These are phyloP conservation scores for Syritta pipiens DNA, from an alignment of 2,888 invertebrate genomes.

Conservation along the genomic window DNA sequence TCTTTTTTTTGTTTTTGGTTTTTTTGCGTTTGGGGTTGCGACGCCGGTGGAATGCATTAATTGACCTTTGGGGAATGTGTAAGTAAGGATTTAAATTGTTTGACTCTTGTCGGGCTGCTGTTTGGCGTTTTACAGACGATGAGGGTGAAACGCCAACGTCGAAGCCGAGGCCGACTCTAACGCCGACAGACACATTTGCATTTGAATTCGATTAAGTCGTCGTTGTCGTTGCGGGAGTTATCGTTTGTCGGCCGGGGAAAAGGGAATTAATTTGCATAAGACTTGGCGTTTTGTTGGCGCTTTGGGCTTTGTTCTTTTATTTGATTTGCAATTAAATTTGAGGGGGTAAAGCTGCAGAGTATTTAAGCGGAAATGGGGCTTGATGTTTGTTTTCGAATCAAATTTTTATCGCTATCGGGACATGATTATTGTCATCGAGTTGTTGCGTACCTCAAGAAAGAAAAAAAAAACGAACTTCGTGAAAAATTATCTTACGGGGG, in stretches of 20 bases:
- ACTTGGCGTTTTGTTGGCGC: constrained; percentile 50
- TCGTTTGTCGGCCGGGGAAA: too few species aligned
- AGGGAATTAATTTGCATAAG: constrained; percentile 65
- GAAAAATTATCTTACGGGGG: too few species aligned
- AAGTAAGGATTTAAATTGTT: constrained; percentile 69
- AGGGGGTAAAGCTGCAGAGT: constrained; percentile 25
- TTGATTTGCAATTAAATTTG: constrained; percentile 66
- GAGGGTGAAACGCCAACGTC: neutral
- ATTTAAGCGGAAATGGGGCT: constrained; percentile 34
- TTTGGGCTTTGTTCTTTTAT: constrained; percentile 55
- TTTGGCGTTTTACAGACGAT: constrained; percentile 35
- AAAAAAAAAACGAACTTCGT: too few species aligned
- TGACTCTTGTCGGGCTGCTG: constrained; percentile 60
- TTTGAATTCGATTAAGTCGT: constrained; percentile 68
- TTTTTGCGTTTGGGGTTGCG: neutral
- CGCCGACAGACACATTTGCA: constrained; percentile 58
- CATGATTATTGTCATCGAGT: constrained; percentile 13
- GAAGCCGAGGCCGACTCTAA: constrained; percentile 14
- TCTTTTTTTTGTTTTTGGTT: neutral
- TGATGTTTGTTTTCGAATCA: constrained; percentile 46
- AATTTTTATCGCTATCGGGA: constrained; percentile 31
- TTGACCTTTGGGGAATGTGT: constrained; percentile 68
- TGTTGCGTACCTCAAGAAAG: too few species aligned
- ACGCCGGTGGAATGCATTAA: constrained; percentile 59
- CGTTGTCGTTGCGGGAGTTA: too few species aligned